Conservation (phyloP, 2,797 vertebrate genomes). For the Parotocinclus haroldoi region DNA sequence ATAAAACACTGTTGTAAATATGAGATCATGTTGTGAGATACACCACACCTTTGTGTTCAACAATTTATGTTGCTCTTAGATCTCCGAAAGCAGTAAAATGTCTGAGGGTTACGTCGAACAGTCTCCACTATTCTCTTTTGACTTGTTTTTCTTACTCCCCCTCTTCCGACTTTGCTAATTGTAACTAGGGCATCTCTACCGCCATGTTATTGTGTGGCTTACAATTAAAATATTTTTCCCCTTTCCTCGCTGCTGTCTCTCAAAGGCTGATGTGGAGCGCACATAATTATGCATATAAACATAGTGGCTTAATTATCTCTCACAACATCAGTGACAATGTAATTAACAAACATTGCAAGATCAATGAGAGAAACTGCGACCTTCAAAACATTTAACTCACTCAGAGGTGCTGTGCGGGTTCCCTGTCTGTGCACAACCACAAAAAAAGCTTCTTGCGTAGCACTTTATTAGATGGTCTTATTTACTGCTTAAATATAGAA, state of each 20-base stretch:
- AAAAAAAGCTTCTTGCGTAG: slow-evolving; percentile 70
- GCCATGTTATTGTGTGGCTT: slow-evolving; percentile 72
- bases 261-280: slow-evolving; percentile 90
- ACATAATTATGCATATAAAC: slow-evolving; percentile 99
- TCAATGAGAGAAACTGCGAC: slow-evolving; percentile 99
- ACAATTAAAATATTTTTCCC: slow-evolving; percentile 76
- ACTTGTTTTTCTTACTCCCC: slow-evolving; percentile 51
- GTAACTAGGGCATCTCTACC: slow-evolving; percentile 84
- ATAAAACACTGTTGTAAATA: slow-evolving; percentile 63
- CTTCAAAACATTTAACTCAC: slow-evolving; percentile 92
- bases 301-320: slow-evolving; percentile 99
- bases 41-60: slow-evolving; percentile 57
- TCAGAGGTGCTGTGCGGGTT: slow-evolving; percentile 69
- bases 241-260: slow-evolving; percentile 73
- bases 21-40: slow-evolving; percentile 41
- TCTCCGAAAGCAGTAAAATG: slow-evolving; percentile 57
- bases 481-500: too few relatives aligned
- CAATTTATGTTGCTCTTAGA: slow-evolving; percentile 44
- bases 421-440: slow-evolving; percentile 72
- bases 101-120: slow-evolving; percentile 66
- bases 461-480: slow-evolving; percentile 62
- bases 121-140: slow-evolving; percentile 65
- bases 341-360: slow-evolving; percentile 99
- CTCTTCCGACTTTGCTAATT: slow-evolving; percentile 73
- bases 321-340: slow-evolving; percentile 99